Percentiles rank a stretch among this genome's conserved stretches.
Evolutionary conservation across 2,113 vertebrate species (phyloP).

Genomic region (Tupaia chinensis): DNA sequence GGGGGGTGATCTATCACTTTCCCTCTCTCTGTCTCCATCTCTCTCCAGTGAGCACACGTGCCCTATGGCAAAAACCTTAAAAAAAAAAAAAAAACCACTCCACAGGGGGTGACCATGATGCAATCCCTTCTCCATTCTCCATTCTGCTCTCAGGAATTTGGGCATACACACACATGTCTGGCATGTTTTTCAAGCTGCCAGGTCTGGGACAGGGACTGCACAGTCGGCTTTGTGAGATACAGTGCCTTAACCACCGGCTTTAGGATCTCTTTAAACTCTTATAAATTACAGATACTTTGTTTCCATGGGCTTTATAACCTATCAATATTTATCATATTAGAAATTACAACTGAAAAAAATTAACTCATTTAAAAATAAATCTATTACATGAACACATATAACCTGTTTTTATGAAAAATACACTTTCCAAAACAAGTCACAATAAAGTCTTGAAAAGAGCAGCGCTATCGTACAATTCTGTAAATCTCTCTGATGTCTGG

Average conservation of each 20-base stretch:
- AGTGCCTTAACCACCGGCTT: background rate
- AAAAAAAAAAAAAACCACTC: too few relatives aligned
- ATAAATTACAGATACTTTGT: background rate
- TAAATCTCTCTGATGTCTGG: background rate
- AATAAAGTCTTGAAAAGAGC: background rate
- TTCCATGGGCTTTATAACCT: background rate
- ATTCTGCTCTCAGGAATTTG: too few relatives aligned
- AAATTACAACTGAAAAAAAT: slow-evolving; percentile 18
- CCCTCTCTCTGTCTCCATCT: too few relatives aligned
- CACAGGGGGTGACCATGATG: too few relatives aligned
- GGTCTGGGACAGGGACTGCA: too few relatives aligned
- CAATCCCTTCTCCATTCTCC: too few relatives aligned
- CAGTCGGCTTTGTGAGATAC: too few relatives aligned
- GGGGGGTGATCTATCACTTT: too few relatives aligned
- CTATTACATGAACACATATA: background rate
- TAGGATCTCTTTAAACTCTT: background rate
- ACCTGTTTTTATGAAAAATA: slow-evolving; percentile 32
- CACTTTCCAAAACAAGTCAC: background rate
- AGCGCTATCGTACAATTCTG: background rate
- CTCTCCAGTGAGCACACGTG: too few relatives aligned
- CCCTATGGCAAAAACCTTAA: too few relatives aligned
- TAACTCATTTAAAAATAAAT: slow-evolving; percentile 31
- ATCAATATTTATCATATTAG: background rate
- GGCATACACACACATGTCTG: too few relatives aligned
- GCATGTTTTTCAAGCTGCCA: too few relatives aligned